Base-by-base conservation (phyloP, 2,888 invertebrate genomes). In the Vesta saturnalis region DNA sequence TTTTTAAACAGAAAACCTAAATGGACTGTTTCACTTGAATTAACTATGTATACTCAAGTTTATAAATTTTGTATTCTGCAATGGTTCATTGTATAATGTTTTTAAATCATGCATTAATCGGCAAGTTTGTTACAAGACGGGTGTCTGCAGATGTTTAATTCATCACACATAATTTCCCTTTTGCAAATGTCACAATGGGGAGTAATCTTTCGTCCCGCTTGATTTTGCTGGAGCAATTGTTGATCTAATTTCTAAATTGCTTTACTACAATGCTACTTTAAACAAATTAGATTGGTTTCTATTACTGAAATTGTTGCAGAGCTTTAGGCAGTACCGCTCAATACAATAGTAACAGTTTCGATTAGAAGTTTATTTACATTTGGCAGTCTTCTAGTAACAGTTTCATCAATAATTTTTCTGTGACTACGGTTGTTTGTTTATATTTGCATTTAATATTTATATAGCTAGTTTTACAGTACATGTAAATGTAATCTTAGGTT, bases 141-240 rank as follows among this genome's bases (percentile, higher is more conserved):
- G 4, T 30, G 30, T 30, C 30, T 2, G 52, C 21, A 56, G 30
- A 64, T 64, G 58, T 58, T 64, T 57, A 64, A 64, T 64, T 64
- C 64, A 64, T 64, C 57, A 57, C 55, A 63, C 57, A 56, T 23
- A 57, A 63, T 57, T 63, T 30, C 23, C 58, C 30, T 58, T 58
- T 58, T 46, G 43, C 57, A 23, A 49, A 58, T 35, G 43, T 49
- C 57, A 47, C 30, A 57, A 64, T 30, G 18, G n/a, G 21, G 49
- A 58, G 12, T 18, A 18, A 18, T 5, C 49, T 49, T 49, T 18
- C 12, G 19, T 52, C 10, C 19, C 47, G 8, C 18, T 15, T 18
- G 3, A 49, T 49, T 18, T 52, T 52, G 19, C 16, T 47, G 8
- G 8, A 52, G 55, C 55, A 52, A 60, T 47, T 63, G 46, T 46